A percentile compares a stretch with the other conserved stretches of the same genome.
phyloP scores from a whole-genome alignment of 2,113 vertebrate species.

The Sinosuthora webbiana region DNA sequence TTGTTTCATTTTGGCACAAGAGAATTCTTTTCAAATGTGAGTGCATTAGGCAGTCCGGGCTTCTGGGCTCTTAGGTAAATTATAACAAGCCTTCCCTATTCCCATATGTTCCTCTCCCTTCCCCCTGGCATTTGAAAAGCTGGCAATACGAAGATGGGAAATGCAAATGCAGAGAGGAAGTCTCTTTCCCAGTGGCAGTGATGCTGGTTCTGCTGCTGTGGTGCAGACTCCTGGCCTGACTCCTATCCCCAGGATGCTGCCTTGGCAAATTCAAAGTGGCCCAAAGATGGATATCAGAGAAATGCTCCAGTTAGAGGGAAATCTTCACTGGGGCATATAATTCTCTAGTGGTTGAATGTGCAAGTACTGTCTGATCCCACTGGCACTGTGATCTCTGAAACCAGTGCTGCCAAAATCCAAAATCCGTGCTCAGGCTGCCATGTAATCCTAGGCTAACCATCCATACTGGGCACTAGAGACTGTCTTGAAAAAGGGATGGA shows the following conservation, averaged over 20 bases:
- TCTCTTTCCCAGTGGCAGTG: neutral
- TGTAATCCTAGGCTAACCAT: neutral
- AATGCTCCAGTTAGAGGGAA: neutral
- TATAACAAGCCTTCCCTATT: conserved; percentile 24
- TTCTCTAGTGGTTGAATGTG: neutral
- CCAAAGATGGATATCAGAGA: neutral
- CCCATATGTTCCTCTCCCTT: conserved; percentile 18
- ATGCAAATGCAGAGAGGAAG: conserved; percentile 1
- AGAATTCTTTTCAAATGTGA: conserved; percentile 52
- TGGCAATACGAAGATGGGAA: neutral
- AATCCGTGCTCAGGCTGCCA: neutral
- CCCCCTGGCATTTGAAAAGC: conserved; percentile 2
- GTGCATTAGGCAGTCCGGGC: neutral
- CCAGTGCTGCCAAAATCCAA: neutral
- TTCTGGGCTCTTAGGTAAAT: conserved; percentile 50
- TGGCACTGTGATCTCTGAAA: neutral
- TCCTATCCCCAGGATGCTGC: neutral
- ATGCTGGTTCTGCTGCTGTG: neutral
- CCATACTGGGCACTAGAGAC: neutral
- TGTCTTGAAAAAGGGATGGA: neutral
- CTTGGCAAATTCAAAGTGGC: neutral
- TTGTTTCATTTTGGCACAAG: conserved; percentile 55
- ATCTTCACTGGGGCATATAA: neutral
- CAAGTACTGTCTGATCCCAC: neutral
- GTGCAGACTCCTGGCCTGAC: neutral